Conservation (phyloP, 2,113 vertebrate genomes). For the Dicentrarchus labrax region DNA sequence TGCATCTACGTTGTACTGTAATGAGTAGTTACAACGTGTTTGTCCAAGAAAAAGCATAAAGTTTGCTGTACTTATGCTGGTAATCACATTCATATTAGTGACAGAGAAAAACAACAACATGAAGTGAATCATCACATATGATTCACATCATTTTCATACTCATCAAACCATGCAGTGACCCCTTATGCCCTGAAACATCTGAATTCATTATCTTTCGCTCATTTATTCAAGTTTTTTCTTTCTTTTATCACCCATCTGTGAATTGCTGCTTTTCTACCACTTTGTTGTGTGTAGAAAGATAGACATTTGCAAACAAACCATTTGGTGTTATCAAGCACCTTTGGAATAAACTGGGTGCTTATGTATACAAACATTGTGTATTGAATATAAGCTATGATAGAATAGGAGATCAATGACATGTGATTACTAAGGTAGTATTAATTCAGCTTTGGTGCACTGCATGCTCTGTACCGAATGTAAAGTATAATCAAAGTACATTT, state of each 20-base stretch:
- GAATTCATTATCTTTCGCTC: neutral
- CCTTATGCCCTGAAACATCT: neutral
- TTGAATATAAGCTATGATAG: neutral
- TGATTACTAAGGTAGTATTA: neutral
- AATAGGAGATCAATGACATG: neutral
- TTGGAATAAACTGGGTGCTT: neutral
- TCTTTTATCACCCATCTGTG: neutral
- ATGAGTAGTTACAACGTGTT: neutral
- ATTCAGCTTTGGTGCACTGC: neutral
- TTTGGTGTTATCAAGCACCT: neutral
- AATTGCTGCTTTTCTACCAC: neutral
- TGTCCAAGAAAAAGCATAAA: neutral
- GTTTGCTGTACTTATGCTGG: neutral
- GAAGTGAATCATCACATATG: neutral
- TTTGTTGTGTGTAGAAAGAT: neutral
- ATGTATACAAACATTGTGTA: neutral
- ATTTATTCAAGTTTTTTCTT: neutral
- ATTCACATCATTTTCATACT: neutral
- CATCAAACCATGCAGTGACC: neutral
- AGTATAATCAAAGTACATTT: neutral
- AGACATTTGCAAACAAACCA: neutral
- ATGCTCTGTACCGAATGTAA: neutral
- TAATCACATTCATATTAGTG: neutral
- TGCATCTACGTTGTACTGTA: neutral
- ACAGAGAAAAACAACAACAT: neutral